Evolutionary conservation across 2,888 invertebrate genomes (phyloP).

Genomic region (Tetanocera ferruginea): DNA sequence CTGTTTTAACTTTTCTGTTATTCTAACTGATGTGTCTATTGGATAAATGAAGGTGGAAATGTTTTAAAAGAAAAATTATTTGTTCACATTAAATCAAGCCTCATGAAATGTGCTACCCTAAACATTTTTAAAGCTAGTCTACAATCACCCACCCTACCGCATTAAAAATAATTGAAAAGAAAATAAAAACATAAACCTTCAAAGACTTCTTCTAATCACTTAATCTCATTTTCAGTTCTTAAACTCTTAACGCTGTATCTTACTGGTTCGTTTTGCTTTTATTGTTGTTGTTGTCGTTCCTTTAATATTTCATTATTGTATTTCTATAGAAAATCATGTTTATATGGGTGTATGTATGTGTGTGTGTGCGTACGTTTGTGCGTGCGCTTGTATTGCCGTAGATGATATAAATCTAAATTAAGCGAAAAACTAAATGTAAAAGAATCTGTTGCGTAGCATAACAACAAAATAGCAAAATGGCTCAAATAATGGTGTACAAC

Average conservation of each 20-base stretch:
- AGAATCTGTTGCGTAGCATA: conserved; percentile 40
- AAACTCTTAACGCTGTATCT: conserved; percentile 46
- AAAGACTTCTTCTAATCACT: conserved; percentile 52
- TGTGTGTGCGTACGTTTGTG: not conserved
- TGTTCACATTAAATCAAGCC: not conserved
- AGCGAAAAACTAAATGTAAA: conserved; percentile 44
- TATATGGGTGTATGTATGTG: not conserved
- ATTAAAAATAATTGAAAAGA: not conserved
- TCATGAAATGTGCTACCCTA: conserved; percentile 8
- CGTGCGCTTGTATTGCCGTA: conserved; percentile 13
- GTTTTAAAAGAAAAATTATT: no score
- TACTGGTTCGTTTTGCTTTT: conserved; percentile 7
- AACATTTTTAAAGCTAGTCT: conserved; percentile 8
- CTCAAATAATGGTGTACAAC: not conserved
- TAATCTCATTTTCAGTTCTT: conserved; percentile 56
- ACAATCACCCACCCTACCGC: not conserved
- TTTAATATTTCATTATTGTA: not conserved
- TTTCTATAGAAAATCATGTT: not conserved
- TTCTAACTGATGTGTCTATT: no score
- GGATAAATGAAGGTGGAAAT: no score
- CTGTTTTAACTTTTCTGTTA: no score
- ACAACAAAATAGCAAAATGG: conserved; percentile 1
- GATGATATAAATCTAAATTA: conserved; percentile 48
- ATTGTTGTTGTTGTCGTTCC: conserved; percentile 4
- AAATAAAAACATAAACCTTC: conserved; percentile 42